A percentile compares a stretch with the other conserved stretches of the same genome.
Conservation (phyloP, 2,113 vertebrate species). For the Atlantisia rogersi region DNA sequence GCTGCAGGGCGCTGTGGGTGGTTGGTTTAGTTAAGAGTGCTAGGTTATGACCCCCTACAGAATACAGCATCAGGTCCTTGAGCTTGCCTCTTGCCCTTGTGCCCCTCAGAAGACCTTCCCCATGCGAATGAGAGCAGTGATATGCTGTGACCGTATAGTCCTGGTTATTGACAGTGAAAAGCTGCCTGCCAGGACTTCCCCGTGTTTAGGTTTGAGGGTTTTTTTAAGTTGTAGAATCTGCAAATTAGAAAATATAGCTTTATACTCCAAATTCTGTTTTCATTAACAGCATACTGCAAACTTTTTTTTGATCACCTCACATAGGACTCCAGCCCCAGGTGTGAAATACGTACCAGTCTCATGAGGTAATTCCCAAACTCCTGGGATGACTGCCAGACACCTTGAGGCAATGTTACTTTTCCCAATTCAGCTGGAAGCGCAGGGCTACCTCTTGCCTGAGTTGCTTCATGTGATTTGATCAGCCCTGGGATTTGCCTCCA, state of each 20-base stretch:
- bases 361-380: background rate
- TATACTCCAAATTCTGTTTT: background rate
- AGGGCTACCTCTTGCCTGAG: background rate
- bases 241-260: background rate
- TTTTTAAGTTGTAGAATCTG: background rate
- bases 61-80: background rate
- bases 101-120: background rate
- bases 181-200: background rate
- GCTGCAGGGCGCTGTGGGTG: fast-evolving
- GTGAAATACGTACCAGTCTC: background rate
- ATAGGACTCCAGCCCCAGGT: background rate
- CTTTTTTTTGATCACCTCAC: background rate
- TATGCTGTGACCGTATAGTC: background rate
- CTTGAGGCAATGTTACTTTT: background rate
- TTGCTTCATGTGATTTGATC: background rate
- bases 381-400: background rate
- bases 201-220: background rate
- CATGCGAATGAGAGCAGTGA: background rate
- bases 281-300: background rate
- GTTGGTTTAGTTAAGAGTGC: background rate
- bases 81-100: background rate
- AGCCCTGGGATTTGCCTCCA: background rate
- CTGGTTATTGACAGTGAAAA: background rate
- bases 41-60: background rate
- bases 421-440: background rate